Percentiles rank a stretch among this genome's conserved stretches.
Conservation (phyloP, 2,113 vertebrate species). For the Scomber colias region DNA sequence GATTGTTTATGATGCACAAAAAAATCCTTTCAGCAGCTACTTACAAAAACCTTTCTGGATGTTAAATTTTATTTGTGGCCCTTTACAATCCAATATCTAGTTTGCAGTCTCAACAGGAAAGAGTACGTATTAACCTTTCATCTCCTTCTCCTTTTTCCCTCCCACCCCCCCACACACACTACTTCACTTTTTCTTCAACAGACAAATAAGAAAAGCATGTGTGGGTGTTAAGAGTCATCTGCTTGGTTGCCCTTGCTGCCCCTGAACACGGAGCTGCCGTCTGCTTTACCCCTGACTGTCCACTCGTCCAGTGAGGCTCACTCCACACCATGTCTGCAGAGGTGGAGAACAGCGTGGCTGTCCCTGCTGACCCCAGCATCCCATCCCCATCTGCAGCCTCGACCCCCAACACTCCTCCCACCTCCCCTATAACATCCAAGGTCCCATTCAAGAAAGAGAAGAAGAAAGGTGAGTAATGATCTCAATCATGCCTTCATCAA, state of each 20-base stretch:
- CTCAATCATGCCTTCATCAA: background rate
- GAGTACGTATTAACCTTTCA: background rate
- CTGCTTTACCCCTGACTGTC: conserved; percentile 38
- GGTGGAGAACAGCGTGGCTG: conserved; percentile 80
- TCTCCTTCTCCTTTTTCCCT: conserved; percentile 24
- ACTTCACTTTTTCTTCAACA: conserved; percentile 54
- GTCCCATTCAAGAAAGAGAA: conserved; percentile 91
- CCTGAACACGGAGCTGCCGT: conserved; percentile 61
- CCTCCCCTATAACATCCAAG: conserved; percentile 75
- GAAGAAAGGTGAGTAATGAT: conserved; percentile 86
- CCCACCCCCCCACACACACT: background rate
- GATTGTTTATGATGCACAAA: conserved; percentile 35
- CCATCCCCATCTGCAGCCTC: conserved; percentile 22
- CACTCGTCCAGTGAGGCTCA: conserved; percentile 53
- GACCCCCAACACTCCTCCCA: conserved; percentile 39
- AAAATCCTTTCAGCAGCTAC: background rate
- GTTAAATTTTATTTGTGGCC: background rate
- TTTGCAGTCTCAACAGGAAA: conserved; percentile 7
- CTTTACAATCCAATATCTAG: background rate
- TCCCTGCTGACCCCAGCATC: conserved; percentile 72
- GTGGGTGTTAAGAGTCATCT: conserved; percentile 72
- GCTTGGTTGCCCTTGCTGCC: conserved; percentile 51
- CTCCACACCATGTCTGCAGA: conserved; percentile 88
- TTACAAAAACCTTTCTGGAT: too few relatives aligned
- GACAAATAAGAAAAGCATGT: conserved; percentile 71